Conservation (phyloP, 2,888 invertebrate genomes). For the Ochropleura leucogaster region DNA sequence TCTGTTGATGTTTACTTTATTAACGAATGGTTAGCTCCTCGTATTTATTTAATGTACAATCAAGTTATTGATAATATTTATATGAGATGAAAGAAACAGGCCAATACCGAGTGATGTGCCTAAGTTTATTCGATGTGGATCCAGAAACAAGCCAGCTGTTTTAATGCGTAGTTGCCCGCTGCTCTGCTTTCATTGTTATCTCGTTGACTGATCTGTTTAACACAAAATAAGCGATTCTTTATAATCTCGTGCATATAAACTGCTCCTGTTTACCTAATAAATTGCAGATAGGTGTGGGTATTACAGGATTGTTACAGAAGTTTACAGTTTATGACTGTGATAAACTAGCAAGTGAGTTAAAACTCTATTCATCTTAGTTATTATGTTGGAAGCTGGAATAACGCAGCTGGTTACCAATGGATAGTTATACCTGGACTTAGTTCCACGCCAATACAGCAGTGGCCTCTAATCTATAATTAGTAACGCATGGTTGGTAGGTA, state of each 20-base stretch:
- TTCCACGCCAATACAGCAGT: constrained; percentile 17
- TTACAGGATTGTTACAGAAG: background rate
- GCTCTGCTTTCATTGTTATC: background rate
- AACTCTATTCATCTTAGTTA: constrained; percentile 10
- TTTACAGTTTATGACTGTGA: constrained; percentile 24
- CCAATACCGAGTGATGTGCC: background rate
- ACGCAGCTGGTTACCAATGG: background rate
- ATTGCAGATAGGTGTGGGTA: constrained; percentile 1
- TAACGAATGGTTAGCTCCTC: background rate
- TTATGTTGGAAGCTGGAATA: constrained; percentile 1
- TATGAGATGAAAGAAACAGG: background rate
- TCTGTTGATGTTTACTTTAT: background rate
- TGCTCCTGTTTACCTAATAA: background rate
- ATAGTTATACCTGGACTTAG: background rate
- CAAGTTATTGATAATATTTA: background rate
- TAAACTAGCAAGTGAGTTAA: constrained; percentile 6
- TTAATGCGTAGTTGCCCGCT: background rate
- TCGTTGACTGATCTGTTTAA: background rate
- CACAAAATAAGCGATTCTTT: background rate
- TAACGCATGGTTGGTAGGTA: constrained; percentile 10
- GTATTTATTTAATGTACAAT: background rate
- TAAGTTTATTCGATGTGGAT: background rate
- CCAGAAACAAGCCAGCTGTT: background rate
- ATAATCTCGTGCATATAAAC: background rate
- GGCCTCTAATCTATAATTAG: constrained; percentile 20